phyloP scores from a whole-genome alignment of 2,797 vertebrate genomes.

The Acanthiza pusilla region DNA sequence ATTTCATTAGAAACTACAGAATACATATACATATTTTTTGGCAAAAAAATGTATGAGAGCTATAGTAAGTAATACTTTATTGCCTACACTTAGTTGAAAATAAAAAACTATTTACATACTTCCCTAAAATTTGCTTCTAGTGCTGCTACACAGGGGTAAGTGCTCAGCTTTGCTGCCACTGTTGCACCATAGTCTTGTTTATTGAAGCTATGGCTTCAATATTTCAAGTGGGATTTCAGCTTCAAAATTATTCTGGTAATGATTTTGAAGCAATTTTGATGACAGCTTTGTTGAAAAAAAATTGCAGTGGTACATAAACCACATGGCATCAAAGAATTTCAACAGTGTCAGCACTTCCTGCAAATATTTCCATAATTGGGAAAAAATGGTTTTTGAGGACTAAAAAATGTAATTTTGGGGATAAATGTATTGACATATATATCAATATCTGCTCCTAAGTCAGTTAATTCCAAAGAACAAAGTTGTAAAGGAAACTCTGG shows the following conservation, averaged over 20 bases:
- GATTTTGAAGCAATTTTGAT: slow-evolving; percentile 1
- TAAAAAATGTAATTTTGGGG: neutral
- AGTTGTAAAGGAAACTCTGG: neutral
- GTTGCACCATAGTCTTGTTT: neutral
- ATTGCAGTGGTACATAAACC: neutral
- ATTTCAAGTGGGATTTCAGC: neutral
- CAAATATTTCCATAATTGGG: neutral
- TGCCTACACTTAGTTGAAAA: neutral
- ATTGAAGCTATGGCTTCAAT: neutral
- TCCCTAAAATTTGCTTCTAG: neutral
- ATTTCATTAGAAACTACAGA: neutral
- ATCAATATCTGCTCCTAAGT: neutral
- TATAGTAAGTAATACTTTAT: neutral
- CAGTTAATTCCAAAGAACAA: neutral
- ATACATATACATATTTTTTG: neutral
- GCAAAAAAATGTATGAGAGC: neutral
- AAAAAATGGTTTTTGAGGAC: neutral
- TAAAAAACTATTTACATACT: neutral
- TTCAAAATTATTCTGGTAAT: neutral
- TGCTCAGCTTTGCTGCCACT: neutral
- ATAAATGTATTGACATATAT: neutral
- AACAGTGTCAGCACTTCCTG: neutral
- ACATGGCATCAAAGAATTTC: neutral
- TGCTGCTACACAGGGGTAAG: neutral
- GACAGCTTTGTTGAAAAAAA: neutral